Evolutionary conservation across 37 sponge, comb jelly and placozoan species (phyloP).

Genomic region (Haliclona indistincta): DNA sequence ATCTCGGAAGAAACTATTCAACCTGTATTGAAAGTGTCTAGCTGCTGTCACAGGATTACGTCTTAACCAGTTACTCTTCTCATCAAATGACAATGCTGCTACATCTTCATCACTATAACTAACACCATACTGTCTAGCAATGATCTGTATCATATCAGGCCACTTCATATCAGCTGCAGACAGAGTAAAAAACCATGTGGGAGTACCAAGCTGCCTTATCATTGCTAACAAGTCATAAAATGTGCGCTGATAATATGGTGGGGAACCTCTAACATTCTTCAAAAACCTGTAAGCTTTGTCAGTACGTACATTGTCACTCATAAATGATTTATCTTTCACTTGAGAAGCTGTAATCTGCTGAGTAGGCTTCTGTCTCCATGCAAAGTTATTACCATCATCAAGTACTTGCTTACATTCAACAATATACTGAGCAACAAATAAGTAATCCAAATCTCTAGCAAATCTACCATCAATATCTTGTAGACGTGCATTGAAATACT

Average conservation of each 20-base stretch:
- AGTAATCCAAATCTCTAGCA: too few relatives aligned
- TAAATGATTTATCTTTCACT: neutral
- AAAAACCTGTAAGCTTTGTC: constrained; percentile 39
- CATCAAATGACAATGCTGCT: constrained; percentile 1
- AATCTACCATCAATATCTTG: constrained; percentile 6
- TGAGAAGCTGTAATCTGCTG: neutral
- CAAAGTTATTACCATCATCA: neutral
- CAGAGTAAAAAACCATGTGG: constrained; percentile 39
- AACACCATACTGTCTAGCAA: constrained; percentile 35
- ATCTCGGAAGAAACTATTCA: constrained; percentile 9
- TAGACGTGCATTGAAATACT: neutral
- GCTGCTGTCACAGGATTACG: constrained; percentile 41
- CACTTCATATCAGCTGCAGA: constrained; percentile 36
- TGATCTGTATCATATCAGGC: constrained; percentile 40
- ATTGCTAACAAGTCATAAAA: constrained; percentile 31
- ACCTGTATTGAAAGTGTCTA: constrained; percentile 32
- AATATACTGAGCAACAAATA: constrained; percentile 8
- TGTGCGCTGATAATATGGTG: constrained; percentile 12
- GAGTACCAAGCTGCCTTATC: constrained; percentile 25
- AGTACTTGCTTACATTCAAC: too few relatives aligned
- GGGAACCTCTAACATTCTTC: constrained; percentile 30
- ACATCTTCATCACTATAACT: constrained; percentile 16
- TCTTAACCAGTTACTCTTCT: constrained; percentile 9
- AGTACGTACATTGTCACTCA: neutral
- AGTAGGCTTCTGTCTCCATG: neutral